Evolutionary conservation across 2,113 vertebrate species (phyloP).

Genomic region (Carassius auratus): DNA sequence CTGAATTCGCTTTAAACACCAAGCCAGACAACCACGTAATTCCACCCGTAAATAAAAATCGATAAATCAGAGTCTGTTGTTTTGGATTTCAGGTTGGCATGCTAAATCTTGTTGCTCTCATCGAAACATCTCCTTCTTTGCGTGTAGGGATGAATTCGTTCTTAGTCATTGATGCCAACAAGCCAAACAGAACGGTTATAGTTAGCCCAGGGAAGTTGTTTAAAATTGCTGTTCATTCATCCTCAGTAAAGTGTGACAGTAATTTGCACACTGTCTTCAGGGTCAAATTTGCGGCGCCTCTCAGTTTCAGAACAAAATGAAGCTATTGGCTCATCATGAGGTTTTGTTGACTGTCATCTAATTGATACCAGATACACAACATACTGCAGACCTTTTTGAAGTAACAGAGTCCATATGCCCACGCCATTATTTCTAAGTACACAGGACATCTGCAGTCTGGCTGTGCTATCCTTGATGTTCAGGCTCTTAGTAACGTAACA

Average conservation of each 20-base stretch:
- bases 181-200: constrained; percentile 60
- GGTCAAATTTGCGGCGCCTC: constrained; percentile 73
- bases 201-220: constrained; percentile 52
- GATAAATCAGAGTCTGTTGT: background rate
- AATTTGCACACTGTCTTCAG: constrained; percentile 77
- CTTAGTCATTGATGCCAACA: constrained; percentile 10
- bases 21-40: background rate
- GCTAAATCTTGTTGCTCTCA: background rate
- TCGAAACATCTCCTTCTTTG: background rate
- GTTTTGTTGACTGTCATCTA: constrained; percentile 69
- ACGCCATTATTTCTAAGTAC: constrained; percentile 60
- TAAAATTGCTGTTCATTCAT: constrained; percentile 69
- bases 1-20: background rate
- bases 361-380: constrained; percentile 74
- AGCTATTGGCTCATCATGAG: constrained; percentile 68
- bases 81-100: background rate
- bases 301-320: constrained; percentile 71
- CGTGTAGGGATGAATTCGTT: background rate
- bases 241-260: constrained; percentile 71
- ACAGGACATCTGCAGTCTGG: background rate
- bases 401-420: constrained; percentile 66
- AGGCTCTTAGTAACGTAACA: background rate
- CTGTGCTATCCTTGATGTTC: background rate
- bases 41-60: background rate
- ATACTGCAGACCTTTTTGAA: constrained; percentile 25